Evolutionary conservation across 2,797 vertebrate genomes (phyloP).

Genomic region (Pelobates cultripes): DNA sequence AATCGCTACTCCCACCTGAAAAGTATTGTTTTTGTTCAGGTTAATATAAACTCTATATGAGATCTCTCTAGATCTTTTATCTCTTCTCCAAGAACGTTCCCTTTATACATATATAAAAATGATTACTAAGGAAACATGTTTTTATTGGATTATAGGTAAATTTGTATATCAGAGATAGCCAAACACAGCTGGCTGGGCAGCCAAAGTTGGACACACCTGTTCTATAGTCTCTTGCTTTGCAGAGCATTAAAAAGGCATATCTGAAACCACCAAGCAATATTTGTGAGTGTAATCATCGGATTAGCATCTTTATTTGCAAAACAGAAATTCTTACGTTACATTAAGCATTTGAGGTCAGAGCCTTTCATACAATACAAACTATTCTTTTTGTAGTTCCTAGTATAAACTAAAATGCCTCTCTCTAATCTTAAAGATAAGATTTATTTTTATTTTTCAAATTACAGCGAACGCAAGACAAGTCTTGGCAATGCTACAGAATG

Average conservation of each 20-base stretch:
- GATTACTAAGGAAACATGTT: no score
- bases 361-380: not conserved
- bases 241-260: not conserved
- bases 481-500: not conserved
- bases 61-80: no score
- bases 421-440: conserved; percentile 6
- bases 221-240: no score
- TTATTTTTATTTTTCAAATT: not conserved
- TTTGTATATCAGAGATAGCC: no score
- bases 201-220: no score
- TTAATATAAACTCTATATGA: no score
- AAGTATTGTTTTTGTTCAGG: no score
- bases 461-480: not conserved
- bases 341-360: not conserved
- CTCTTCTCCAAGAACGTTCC: no score
- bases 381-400: not conserved
- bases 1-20: no score
- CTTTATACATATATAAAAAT: no score
- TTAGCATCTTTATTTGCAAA: not conserved
- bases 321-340: not conserved
- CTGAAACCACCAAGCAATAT: not conserved
- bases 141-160: no score
- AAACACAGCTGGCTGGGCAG: no score
- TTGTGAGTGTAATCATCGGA: not conserved
- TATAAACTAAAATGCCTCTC: not conserved